A percentile compares a stretch with the other conserved stretches of the same genome.
Conservation (phyloP, 2,113 vertebrate species). For the Salminus brasiliensis region DNA sequence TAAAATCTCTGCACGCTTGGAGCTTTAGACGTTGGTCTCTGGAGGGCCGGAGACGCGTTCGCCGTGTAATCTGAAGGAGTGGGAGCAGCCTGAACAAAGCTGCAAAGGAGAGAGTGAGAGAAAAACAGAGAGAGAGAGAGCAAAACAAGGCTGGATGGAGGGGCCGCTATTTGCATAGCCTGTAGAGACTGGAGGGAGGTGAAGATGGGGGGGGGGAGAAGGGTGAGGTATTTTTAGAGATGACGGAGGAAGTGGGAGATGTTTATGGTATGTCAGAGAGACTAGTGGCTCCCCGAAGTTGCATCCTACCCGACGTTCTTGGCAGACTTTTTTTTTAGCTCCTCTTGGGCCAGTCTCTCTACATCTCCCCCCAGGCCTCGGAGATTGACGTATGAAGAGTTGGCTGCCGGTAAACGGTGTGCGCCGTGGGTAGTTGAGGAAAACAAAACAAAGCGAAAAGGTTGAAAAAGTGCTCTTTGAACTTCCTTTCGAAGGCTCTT, state of each 20-base stretch:
- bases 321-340: conserved; percentile 32
- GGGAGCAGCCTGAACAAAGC: conserved; percentile 52
- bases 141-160: conserved; percentile 1
- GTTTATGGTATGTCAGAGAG: conserved; percentile 61
- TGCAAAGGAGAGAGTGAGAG: conserved; percentile 47
- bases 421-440: neutral
- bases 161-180: conserved; percentile 66
- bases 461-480: neutral
- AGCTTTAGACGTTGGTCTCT: conserved; percentile 28
- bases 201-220: conserved; percentile 26
- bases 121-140: conserved; percentile 1
- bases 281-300: conserved; percentile 53
- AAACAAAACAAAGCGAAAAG: conserved; percentile 32
- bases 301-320: conserved; percentile 29
- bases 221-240: conserved; percentile 69
- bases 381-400: conserved; percentile 40
- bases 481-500: neutral
- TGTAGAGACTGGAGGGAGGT: conserved; percentile 55
- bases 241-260: conserved; percentile 61
- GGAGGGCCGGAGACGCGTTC: conserved; percentile 25
- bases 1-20: neutral
- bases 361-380: neutral
- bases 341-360: conserved; percentile 12
- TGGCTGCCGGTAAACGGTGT: neutral
- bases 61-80: conserved; percentile 18